phyloP scores from a whole-genome alignment of 2,888 invertebrate genomes.

The Cancer borealis region DNA sequence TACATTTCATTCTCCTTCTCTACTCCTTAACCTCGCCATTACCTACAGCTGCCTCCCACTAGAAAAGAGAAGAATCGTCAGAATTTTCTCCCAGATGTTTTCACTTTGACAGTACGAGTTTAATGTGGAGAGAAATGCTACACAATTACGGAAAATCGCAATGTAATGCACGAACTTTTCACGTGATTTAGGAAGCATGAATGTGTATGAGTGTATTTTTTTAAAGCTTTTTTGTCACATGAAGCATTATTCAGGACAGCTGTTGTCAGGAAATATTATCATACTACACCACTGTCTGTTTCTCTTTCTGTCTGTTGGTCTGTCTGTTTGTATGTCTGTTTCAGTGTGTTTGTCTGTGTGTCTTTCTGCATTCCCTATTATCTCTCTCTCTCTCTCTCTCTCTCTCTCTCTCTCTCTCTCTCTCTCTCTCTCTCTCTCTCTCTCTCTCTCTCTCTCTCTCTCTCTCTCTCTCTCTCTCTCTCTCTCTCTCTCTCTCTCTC shows the following conservation, averaged over 20 bases:
- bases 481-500: conserved; percentile 62
- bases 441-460: conserved; percentile 65
- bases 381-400: conserved; percentile 27
- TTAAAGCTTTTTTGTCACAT: neutral
- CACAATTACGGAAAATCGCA: too few relatives aligned
- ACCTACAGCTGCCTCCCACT: neutral
- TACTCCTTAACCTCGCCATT: neutral
- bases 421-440: conserved; percentile 41
- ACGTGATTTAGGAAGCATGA: neutral
- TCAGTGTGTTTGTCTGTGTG: neutral
- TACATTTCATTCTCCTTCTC: neutral
- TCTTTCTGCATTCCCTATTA: neutral
- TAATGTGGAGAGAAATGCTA: neutral
- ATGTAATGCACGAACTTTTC: conserved; percentile 6
- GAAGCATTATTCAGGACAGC: neutral
- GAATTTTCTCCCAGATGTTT: conserved; percentile 48
- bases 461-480: conserved; percentile 63
- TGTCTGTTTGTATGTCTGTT: neutral
- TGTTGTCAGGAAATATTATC: neutral
- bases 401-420: conserved; percentile 1
- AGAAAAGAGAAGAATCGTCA: neutral
- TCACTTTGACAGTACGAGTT: conserved; percentile 26
- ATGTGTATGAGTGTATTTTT: neutral
- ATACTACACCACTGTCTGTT: neutral
- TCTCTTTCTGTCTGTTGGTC: neutral